These are phyloP conservation scores for Cataglyphis livida DNA, from an alignment of 2,888 invertebrate genomes.

Conservation along the genomic window DNA sequence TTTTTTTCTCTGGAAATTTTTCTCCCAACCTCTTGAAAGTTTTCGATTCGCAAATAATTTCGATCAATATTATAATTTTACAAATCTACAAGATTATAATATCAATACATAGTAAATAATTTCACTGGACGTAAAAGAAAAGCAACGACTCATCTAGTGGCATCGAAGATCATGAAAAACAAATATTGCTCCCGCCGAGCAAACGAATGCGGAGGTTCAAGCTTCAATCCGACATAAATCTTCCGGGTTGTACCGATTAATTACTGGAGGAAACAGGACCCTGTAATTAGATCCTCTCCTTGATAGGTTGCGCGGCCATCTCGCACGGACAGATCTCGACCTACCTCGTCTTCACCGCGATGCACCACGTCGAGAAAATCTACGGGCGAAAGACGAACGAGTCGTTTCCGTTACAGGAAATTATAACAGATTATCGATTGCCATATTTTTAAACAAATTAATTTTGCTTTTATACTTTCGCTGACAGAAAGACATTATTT, in stretches of 20 bases:
- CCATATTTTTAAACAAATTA: constrained; percentile 26
- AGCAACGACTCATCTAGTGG: background rate
- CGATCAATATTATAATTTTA: background rate
- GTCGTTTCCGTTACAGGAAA: constrained; percentile 5
- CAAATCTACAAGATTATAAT: background rate
- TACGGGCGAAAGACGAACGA: constrained; percentile 14
- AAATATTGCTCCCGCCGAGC: constrained; percentile 52
- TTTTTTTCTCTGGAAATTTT: background rate
- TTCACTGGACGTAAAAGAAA: background rate
- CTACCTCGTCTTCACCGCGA: constrained; percentile 56
- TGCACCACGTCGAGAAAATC: constrained; percentile 21
- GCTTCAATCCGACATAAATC: constrained; percentile 73
- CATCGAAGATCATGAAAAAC: constrained; percentile 40
- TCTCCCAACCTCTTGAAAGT: background rate
- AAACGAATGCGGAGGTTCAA: constrained; percentile 25
- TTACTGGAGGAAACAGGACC: constrained; percentile 71
- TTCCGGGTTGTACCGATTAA: constrained; percentile 75
- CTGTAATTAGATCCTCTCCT: constrained; percentile 77
- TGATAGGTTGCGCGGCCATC: constrained; percentile 63
- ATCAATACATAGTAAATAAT: constrained; percentile 9
- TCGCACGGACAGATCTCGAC: constrained; percentile 57
- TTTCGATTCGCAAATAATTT: background rate
- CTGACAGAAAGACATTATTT: background rate
- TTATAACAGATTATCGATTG: constrained; percentile 23
- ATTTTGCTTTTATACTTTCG: background rate